A percentile compares a stretch with the other conserved stretches of the same genome.
Evolutionary conservation across 2,888 invertebrate species (phyloP).

Genomic region (Lasioglossum pauxillum): DNA sequence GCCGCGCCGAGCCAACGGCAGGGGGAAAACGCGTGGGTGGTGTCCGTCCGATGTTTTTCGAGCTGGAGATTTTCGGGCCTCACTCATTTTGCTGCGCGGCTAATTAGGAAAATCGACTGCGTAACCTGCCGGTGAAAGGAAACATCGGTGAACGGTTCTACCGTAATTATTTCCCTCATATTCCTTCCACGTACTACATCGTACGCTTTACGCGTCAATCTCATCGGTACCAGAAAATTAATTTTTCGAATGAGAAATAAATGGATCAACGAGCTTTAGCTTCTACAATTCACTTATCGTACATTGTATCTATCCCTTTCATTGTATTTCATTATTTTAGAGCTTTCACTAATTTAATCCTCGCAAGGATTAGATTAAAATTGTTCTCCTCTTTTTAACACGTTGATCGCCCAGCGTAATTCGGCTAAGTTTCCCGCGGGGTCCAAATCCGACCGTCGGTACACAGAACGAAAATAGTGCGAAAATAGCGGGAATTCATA

Average conservation of each 20-base stretch:
- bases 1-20: background rate
- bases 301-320: too few species aligned
- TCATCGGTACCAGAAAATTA: background rate
- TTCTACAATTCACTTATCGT: background rate
- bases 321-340: too few species aligned
- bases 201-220: background rate
- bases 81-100: background rate
- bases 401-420: too few species aligned
- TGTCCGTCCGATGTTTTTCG: slow-evolving; percentile 8
- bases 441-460: too few species aligned
- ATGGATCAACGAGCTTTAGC: background rate
- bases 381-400: background rate
- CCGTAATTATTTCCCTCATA: background rate
- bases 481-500: too few species aligned
- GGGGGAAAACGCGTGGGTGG: background rate
- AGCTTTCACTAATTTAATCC: too few species aligned
- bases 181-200: background rate
- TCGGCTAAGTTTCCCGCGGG: too few species aligned
- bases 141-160: background rate
- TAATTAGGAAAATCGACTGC: slow-evolving; percentile 2
- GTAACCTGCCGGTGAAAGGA: background rate
- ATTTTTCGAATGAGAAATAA: background rate
- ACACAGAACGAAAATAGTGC: too few species aligned
- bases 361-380: background rate
- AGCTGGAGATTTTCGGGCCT: background rate